Evolutionary conservation across 1,140 invertebrate species (phyloP).

Genomic region (Periplaneta americana): DNA sequence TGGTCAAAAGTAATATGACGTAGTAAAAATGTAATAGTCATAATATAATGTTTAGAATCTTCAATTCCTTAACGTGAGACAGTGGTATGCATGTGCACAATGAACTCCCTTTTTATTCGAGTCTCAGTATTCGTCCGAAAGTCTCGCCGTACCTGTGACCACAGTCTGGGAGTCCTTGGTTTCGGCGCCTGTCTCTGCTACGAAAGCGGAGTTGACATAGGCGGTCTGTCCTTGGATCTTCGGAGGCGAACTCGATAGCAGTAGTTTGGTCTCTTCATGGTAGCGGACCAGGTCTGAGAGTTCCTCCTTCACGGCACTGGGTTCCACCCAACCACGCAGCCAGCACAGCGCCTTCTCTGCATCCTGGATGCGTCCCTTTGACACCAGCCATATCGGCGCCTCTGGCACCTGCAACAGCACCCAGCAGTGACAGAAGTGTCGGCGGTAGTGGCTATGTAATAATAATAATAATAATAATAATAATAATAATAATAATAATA

Average conservation of each 20-base stretch:
- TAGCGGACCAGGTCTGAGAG: conserved; percentile 28
- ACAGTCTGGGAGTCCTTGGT: neutral
- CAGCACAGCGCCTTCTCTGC: conserved; percentile 42
- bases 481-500: too few species aligned
- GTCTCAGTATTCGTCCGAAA: too few species aligned
- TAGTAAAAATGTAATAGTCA: too few species aligned
- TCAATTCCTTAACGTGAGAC: too few species aligned
- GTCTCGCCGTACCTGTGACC: neutral
- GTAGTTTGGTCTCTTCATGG: neutral
- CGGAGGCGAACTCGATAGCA: neutral
- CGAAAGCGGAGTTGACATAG: neutral
- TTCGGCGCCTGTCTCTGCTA: neutral
- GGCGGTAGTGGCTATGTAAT: neutral
- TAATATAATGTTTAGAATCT: too few species aligned
- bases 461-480: too few species aligned
- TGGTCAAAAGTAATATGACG: too few species aligned
- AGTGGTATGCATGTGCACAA: too few species aligned
- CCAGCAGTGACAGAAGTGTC: neutral
- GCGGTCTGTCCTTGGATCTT: neutral
- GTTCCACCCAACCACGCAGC: conserved; percentile 43
- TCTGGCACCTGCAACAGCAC: conserved; percentile 47
- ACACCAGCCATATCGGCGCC: conserved; percentile 56
- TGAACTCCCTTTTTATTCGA: too few species aligned
- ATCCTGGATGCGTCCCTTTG: conserved; percentile 41
- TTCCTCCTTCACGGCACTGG: conserved; percentile 40